These are phyloP conservation scores for Meloidogyne exigua DNA, from an alignment of 1,140 invertebrate species.

Conservation along the genomic window DNA sequence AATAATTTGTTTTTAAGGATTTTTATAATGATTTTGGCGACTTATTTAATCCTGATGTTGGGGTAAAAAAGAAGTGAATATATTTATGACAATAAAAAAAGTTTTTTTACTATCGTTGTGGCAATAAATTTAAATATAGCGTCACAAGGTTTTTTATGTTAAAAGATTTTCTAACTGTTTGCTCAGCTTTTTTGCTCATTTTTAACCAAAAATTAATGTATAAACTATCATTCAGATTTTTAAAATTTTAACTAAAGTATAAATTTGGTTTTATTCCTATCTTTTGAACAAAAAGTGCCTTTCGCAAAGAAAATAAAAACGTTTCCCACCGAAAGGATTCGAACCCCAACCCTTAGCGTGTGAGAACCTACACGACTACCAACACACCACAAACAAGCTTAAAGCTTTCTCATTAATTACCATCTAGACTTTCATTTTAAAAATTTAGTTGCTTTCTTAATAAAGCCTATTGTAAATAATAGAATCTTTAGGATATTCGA, in stretches of 20 bases:
- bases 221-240: no score
- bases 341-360: neutral
- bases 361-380: neutral
- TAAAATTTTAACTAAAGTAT: no score
- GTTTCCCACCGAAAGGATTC: neutral
- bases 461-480: no score
- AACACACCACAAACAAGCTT: neutral
- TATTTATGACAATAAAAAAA: neutral
- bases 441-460: no score
- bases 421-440: no score
- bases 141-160: slow-evolving; percentile 1
- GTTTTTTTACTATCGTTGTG: slow-evolving; percentile 1
- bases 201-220: no score
- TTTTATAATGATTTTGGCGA: slow-evolving; percentile 28
- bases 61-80: neutral
- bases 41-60: slow-evolving; percentile 22
- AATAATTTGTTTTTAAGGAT: slow-evolving; percentile 7
- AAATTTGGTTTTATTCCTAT: no score
- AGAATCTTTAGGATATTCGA: neutral
- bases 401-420: neutral
- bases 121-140: neutral
- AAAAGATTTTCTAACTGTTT: neutral
- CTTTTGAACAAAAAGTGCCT: neutral
- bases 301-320: neutral
- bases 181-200: neutral